Percentiles rank a stretch among this genome's conserved stretches.
Evolutionary conservation across 1,140 invertebrate species (phyloP).

Genomic region (Euwallacea similis): DNA sequence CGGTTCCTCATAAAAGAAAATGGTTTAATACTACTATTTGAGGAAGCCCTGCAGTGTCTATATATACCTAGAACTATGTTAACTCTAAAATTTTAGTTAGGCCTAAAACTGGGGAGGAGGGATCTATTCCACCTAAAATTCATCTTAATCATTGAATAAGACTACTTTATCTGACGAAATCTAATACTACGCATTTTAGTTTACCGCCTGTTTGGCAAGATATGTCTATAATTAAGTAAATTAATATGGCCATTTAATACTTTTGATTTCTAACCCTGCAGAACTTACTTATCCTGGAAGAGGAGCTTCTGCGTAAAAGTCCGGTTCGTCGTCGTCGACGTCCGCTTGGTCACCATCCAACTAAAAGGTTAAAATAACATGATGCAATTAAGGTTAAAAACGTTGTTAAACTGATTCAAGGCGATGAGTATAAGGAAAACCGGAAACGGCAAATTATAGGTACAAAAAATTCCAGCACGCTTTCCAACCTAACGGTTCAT

Average conservation of each 20-base stretch:
- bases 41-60: background rate
- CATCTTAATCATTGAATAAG: background rate
- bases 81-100: background rate
- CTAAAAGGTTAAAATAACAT: slow-evolving; percentile 54
- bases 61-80: background rate
- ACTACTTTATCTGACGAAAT: background rate
- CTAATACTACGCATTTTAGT: background rate
- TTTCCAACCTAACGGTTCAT: slow-evolving; percentile 16
- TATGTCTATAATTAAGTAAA: slow-evolving; percentile 3
- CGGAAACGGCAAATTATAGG: slow-evolving; percentile 15
- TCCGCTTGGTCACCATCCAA: slow-evolving; percentile 81
- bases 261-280: background rate
- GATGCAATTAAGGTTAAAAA: background rate
- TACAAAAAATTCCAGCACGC: slow-evolving; percentile 10
- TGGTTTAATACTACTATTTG: background rate
- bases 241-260: slow-evolving; percentile 7
- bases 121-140: background rate
- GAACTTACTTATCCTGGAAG: slow-evolving; percentile 67
- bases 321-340: slow-evolving; percentile 81
- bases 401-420: background rate
- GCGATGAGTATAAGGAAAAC: background rate
- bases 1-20: background rate
- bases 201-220: background rate
- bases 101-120: background rate
- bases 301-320: slow-evolving; percentile 86